Conservation (phyloP, 30 jellyfish, hydroid and myxozoan genomes). For the Aurelia sp. region DNA sequence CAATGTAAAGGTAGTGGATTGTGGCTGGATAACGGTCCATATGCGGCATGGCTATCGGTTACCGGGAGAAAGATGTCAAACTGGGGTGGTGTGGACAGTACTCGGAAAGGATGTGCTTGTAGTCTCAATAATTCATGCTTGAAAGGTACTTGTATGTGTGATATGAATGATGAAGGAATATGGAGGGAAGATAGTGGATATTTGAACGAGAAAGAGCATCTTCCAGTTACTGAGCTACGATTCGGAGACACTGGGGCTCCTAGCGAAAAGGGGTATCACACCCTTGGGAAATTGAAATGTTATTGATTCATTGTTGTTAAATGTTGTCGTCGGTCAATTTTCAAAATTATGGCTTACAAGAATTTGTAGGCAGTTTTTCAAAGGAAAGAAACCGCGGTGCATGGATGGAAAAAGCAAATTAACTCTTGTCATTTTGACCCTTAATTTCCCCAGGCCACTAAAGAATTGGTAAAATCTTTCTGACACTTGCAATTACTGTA, state of each 20-base stretch:
- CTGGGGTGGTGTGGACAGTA: conserved; percentile 62
- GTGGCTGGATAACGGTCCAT: background rate
- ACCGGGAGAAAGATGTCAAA: conserved; percentile 23
- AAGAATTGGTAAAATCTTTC: no score
- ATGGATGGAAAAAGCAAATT: no score
- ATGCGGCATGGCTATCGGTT: conserved; percentile 39
- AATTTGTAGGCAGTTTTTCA: no score
- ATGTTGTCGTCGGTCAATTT: no score
- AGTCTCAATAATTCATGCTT: background rate
- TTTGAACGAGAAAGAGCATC: conserved; percentile 18
- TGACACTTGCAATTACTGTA: no score
- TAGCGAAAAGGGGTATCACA: conserved; percentile 16
- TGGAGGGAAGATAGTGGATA: conserved; percentile 41
- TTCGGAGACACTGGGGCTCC: conserved; percentile 36
- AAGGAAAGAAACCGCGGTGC: no score
- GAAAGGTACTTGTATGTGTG: conserved; percentile 13
- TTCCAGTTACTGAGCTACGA: conserved; percentile 25
- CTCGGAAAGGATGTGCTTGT: conserved; percentile 18
- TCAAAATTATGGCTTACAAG: no score
- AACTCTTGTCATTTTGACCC: no score
- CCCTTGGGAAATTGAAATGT: conserved; percentile 24
- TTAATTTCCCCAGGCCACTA: no score
- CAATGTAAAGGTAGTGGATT: conserved; percentile 31
- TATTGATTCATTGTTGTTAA: background rate
- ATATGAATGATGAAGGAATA: background rate